Percentiles rank a stretch among this genome's conserved stretches.
Evolutionary conservation across 2,797 vertebrate genomes (phyloP).

Genomic region (Hapalemur alaotrensis): DNA sequence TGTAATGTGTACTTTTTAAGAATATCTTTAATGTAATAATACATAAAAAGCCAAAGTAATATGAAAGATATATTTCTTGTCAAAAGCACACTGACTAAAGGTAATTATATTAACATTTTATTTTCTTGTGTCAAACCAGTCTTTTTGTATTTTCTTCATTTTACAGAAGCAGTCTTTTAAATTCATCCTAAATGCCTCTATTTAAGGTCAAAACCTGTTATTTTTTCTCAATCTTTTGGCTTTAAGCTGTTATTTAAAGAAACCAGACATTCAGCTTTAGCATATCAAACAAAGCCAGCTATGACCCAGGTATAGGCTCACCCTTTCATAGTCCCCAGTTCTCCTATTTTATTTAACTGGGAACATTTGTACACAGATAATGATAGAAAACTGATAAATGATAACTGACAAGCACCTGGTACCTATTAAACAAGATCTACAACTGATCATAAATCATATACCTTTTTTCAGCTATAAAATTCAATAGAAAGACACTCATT

Average conservation of each 20-base stretch:
- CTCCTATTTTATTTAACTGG: constrained; percentile 63
- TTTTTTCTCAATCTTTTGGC: neutral
- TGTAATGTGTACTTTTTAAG: neutral
- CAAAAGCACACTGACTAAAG: neutral
- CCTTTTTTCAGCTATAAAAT: constrained; percentile 57
- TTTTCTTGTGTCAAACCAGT: constrained; percentile 3
- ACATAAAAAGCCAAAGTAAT: neutral
- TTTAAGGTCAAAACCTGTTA: neutral
- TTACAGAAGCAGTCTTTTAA: constrained; percentile 14
- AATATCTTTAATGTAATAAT: neutral
- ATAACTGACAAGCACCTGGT: constrained; percentile 67
- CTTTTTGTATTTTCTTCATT: neutral
- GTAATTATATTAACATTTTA: neutral
- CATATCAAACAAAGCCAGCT: constrained; percentile 62
- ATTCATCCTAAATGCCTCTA: neutral
- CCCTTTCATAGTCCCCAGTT: constrained; percentile 1
- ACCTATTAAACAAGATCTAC: constrained; percentile 42
- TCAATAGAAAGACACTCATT: constrained; percentile 39
- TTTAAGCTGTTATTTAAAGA: constrained; percentile 60
- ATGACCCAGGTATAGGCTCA: constrained; percentile 19
- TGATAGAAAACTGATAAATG: constrained; percentile 73
- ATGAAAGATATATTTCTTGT: neutral
- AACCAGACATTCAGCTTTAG: constrained; percentile 38
- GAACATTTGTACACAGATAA: constrained; percentile 71
- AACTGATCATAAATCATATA: constrained; percentile 63